Conservation (phyloP, 2,113 vertebrate species). For the Lagopus muta region DNA sequence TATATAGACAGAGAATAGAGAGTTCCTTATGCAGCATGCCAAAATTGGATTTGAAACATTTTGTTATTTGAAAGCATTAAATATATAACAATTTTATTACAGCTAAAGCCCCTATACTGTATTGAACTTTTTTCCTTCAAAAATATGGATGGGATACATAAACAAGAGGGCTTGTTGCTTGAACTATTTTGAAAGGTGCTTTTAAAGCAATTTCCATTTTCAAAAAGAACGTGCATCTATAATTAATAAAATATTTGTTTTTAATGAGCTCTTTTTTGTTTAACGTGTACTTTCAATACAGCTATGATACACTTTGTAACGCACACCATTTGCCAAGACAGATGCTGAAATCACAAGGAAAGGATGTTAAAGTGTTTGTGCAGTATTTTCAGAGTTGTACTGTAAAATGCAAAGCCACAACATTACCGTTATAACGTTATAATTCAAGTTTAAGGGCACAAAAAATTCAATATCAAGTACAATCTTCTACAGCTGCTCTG, state of each 20-base stretch:
- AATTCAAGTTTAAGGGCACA: constrained; percentile 19
- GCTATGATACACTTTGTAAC: not conserved
- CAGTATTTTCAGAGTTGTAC: not conserved
- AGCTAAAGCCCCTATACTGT: not conserved
- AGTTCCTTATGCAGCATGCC: not conserved
- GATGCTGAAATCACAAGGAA: not conserved
- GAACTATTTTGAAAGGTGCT: not conserved
- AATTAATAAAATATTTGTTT: not conserved
- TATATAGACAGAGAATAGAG: not conserved
- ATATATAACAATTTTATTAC: not conserved
- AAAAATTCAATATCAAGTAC: constrained; percentile 28
- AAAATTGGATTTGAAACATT: not conserved
- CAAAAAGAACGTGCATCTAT: not conserved
- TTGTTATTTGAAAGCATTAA: not conserved
- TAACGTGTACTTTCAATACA: not conserved
- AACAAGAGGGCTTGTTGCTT: not conserved
- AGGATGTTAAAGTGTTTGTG: not conserved
- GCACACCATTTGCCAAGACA: not conserved
- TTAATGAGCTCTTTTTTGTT: not conserved
- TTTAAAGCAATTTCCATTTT: not conserved
- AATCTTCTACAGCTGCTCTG: not conserved
- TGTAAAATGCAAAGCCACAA: not conserved
- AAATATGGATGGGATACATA: not conserved
- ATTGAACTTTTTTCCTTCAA: not conserved
- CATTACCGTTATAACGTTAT: not conserved